Evolutionary conservation across 2,888 invertebrate genomes (phyloP).

Genomic region (Acrocyrtus sp.): DNA sequence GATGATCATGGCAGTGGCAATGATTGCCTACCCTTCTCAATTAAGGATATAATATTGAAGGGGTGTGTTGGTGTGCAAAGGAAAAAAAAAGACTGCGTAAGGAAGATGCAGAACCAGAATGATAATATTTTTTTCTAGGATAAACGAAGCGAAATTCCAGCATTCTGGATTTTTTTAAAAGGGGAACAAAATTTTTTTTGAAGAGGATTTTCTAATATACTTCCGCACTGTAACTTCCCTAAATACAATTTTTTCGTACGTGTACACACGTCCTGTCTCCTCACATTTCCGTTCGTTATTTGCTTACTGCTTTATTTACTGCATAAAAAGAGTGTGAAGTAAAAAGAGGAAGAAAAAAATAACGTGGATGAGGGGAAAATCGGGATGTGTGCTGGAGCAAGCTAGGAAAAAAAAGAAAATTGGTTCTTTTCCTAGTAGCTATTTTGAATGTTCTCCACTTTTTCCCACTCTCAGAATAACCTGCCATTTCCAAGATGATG

Average conservation of each 20-base stretch:
- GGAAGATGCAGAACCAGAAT: slow-evolving; percentile 48
- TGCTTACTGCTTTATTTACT: background rate
- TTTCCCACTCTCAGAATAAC: slow-evolving; percentile 28
- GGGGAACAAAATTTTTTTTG: too few relatives aligned
- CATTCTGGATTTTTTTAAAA: too few relatives aligned
- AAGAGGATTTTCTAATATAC: too few relatives aligned
- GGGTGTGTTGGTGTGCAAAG: too few relatives aligned
- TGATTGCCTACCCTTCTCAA: slow-evolving; percentile 54
- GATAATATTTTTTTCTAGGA: slow-evolving; percentile 36
- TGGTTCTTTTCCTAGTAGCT: slow-evolving; percentile 50
- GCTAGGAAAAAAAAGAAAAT: slow-evolving; percentile 30
- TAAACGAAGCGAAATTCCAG: too few relatives aligned
- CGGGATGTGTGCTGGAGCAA: slow-evolving; percentile 19
- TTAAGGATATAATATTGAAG: slow-evolving; percentile 49
- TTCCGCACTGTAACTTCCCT: too few relatives aligned
- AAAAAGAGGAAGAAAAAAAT: slow-evolving; percentile 17
- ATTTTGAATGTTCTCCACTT: slow-evolving; percentile 43
- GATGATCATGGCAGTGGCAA: slow-evolving; percentile 46
- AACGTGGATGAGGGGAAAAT: too few relatives aligned
- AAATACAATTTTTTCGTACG: too few relatives aligned
- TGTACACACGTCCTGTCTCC: slow-evolving; percentile 41
- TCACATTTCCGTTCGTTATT: slow-evolving; percentile 5
- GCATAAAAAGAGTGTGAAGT: slow-evolving; percentile 4
- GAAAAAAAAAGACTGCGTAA: too few relatives aligned
- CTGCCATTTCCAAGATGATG: slow-evolving; percentile 53